Conservation (phyloP, 1,140 invertebrate species). For the Drosophila baimaii region DNA sequence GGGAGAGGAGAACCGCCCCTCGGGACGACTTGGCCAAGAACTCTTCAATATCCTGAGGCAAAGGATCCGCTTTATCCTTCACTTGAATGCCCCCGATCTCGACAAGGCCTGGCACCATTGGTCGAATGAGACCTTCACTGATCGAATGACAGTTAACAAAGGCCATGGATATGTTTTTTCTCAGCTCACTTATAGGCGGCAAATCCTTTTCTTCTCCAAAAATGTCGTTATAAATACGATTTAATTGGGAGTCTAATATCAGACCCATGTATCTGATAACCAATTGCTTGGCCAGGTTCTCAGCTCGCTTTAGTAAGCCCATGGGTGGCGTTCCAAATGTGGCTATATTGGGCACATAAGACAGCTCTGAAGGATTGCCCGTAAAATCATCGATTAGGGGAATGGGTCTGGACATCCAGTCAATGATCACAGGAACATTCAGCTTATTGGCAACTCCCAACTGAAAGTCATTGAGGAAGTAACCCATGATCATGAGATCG, state of each 20-base stretch:
- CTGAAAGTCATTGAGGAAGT: constrained; percentile 72
- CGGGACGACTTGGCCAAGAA: constrained; percentile 84
- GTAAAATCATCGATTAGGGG: constrained; percentile 25
- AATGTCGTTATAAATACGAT: constrained; percentile 5
- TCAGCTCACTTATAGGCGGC: constrained; percentile 42
- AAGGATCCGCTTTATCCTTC: constrained; percentile 64
- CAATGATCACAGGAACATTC: constrained; percentile 63
- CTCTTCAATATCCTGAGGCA: constrained; percentile 85
- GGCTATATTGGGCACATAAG: constrained; percentile 59
- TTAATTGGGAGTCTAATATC: neutral
- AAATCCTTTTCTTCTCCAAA: constrained; percentile 24
- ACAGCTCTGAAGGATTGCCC: constrained; percentile 62
- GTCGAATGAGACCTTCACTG: constrained; percentile 72
- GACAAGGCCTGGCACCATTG: constrained; percentile 78
- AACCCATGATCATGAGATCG: constrained; percentile 74
- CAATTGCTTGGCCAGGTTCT: constrained; percentile 12
- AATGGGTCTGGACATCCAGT: constrained; percentile 54
- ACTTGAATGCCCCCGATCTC: constrained; percentile 85
- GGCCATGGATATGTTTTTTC: constrained; percentile 62
- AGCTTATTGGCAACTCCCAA: constrained; percentile 69
- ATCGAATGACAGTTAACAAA: constrained; percentile 62
- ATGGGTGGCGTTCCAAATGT: constrained; percentile 16
- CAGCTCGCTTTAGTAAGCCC: constrained; percentile 31
- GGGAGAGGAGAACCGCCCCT: constrained; percentile 87
- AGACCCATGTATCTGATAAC: constrained; percentile 5